Conservation (phyloP, 2,888 invertebrate genomes). For the Troides helena region DNA sequence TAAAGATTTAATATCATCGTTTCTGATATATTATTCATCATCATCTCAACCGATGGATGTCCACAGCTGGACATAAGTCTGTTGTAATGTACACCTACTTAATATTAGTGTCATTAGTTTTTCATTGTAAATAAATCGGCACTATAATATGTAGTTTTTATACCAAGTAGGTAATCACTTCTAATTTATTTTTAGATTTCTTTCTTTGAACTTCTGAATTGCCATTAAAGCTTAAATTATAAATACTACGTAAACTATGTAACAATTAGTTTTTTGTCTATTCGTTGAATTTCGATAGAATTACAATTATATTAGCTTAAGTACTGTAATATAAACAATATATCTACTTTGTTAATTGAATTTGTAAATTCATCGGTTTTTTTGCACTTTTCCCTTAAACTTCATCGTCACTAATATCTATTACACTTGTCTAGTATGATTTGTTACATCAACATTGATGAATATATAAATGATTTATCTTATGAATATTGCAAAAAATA, state of each 20-base stretch:
- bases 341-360: too few relatives aligned
- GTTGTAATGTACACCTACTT: background rate
- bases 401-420: background rate
- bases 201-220: background rate
- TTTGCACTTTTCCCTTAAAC: background rate
- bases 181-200: background rate
- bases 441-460: background rate
- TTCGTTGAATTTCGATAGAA: too few relatives aligned
- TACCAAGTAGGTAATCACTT: background rate
- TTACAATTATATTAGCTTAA: too few relatives aligned
- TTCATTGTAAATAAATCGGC: constrained; percentile 1
- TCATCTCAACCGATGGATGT: too few relatives aligned
- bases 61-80: too few relatives aligned
- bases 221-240: background rate
- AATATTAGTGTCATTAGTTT: background rate
- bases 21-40: background rate
- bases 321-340: too few relatives aligned
- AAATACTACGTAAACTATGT: too few relatives aligned
- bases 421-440: background rate
- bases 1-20: background rate
- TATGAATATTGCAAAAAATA: background rate
- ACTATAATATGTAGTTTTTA: background rate
- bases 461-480: background rate
- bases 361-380: background rate
- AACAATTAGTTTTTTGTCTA: too few relatives aligned